Percentiles rank a stretch among this genome's conserved stretches.
Conservation (phyloP, 2,113 vertebrate species). For the Hystrix cristata region DNA sequence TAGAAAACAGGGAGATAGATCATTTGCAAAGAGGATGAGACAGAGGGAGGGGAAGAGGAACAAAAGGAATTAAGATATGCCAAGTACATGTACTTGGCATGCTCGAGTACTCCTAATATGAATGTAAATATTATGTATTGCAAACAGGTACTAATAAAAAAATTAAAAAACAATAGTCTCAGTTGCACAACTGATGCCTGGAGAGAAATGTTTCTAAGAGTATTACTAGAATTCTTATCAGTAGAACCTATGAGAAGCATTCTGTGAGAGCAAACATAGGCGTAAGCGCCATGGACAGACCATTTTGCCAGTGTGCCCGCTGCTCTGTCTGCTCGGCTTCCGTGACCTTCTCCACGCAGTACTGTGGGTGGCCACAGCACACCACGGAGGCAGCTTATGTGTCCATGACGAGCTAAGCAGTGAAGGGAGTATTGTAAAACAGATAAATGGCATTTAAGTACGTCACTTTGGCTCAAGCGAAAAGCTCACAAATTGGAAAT, state of each 20-base stretch:
- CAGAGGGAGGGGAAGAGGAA: background rate
- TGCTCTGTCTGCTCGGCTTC: background rate
- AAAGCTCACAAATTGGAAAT: constrained; percentile 38
- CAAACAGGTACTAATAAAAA: background rate
- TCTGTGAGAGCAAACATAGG: background rate
- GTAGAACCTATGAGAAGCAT: background rate
- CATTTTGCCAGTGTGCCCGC: background rate
- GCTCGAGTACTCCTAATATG: background rate
- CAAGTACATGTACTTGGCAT: background rate
- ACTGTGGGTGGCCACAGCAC: background rate
- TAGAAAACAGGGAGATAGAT: background rate
- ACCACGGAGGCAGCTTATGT: background rate
- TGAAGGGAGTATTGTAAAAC: background rate
- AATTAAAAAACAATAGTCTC: constrained; percentile 12
- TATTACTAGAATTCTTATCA: background rate
- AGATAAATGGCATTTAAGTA: background rate
- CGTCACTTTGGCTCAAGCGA: constrained; percentile 19
- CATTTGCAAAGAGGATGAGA: background rate
- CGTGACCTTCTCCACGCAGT: background rate
- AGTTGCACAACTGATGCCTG: background rate
- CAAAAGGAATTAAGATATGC: background rate
- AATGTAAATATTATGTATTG: background rate
- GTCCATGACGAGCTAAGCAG: background rate
- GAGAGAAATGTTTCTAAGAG: constrained; percentile 37
- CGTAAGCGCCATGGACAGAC: background rate